Percentiles rank a stretch among this genome's conserved stretches.
These are phyloP conservation scores for Latrodectus hesperus DNA, from an alignment of 2,888 invertebrate species.

Conservation along the genomic window DNA sequence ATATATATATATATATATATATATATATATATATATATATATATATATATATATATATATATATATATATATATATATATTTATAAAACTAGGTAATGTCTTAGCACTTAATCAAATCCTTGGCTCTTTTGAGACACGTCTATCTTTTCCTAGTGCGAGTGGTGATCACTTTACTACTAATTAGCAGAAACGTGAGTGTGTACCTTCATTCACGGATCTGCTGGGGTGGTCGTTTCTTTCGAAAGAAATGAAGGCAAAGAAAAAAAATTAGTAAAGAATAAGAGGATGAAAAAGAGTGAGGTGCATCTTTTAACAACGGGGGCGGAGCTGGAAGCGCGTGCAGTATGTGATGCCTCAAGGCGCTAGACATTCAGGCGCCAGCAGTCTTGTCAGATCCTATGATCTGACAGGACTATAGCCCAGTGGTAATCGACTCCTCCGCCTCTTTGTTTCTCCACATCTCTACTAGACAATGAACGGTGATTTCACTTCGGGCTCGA, in stretches of 20 bases:
- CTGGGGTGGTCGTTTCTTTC: constrained; percentile 52
- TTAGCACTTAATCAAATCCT: no score
- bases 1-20: no score
- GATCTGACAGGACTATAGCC: constrained; percentile 24
- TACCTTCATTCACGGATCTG: constrained; percentile 53
- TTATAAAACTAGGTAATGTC: no score
- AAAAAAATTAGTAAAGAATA: constrained; percentile 34
- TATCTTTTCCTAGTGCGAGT: background rate
- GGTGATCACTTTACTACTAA: constrained; percentile 42
- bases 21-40: no score
- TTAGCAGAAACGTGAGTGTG: constrained; percentile 17
- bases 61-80: no score
- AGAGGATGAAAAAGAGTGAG: constrained; percentile 6
- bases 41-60: no score
- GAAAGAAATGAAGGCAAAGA: constrained; percentile 20
- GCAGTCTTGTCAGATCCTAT: constrained; percentile 36
- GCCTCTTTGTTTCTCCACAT: background rate
- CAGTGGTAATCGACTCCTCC: constrained; percentile 39
- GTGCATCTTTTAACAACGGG: constrained; percentile 58
- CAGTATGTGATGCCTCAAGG: constrained; percentile 63
- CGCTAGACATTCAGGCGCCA: constrained; percentile 64
- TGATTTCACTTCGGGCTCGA: no score
- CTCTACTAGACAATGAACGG: no score
- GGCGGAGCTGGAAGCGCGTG: constrained; percentile 59
- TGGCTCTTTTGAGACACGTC: no score